These are phyloP conservation scores for Hapalemur alaotrensis DNA, from an alignment of 2,797 vertebrate genomes.

Conservation along the genomic window DNA sequence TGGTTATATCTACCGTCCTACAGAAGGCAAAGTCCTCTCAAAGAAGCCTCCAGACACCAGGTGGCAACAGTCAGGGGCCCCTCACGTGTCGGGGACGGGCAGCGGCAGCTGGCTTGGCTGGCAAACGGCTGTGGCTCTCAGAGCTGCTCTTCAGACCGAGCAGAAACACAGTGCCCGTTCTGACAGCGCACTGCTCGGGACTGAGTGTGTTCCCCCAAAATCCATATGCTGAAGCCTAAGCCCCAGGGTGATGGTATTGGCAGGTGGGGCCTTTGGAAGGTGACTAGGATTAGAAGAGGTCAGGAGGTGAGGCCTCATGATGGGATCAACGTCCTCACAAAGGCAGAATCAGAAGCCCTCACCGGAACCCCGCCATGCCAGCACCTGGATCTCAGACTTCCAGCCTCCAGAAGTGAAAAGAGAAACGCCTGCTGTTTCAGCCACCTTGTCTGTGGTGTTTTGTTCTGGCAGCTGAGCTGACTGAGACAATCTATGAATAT, in stretches of 20 bases:
- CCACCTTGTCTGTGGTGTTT: background rate
- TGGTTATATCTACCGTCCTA: background rate
- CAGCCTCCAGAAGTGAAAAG: background rate
- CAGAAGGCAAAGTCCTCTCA: background rate
- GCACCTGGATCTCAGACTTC: no score
- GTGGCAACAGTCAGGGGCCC: background rate
- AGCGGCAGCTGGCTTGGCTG: background rate
- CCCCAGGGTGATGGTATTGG: no score
- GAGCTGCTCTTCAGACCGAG: background rate
- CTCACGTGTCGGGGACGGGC: background rate
- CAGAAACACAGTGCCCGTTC: background rate
- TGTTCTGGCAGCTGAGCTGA: background rate
- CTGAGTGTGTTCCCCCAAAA: background rate
- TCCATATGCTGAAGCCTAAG: background rate
- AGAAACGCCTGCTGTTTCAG: accelerated
- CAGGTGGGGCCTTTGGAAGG: background rate
- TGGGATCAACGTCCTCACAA: no score
- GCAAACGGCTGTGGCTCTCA: background rate
- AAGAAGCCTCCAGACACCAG: background rate
- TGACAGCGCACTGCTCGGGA: background rate
- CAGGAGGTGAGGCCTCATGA: background rate
- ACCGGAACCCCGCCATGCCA: background rate
- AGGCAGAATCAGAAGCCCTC: background rate
- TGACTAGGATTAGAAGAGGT: no score
- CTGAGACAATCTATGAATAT: accelerated